Evolutionary conservation across 2,888 invertebrate genomes (phyloP).

Genomic region (Mayetiola destructor): DNA sequence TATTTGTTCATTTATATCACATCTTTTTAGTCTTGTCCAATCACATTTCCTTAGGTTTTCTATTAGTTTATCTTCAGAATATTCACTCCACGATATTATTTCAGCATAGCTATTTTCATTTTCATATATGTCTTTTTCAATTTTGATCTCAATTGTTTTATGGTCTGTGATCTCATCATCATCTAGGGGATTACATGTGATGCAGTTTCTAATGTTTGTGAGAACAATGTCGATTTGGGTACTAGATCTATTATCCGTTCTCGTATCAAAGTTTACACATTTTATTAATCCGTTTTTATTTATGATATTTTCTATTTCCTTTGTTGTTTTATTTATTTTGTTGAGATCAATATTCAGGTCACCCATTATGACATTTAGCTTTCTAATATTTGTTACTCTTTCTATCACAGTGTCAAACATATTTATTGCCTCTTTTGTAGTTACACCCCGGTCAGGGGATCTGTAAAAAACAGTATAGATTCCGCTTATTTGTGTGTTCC

Average conservation of each 20-base stretch:
- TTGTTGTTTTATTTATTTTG: neutral
- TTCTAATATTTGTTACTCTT: no score
- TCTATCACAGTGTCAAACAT: no score
- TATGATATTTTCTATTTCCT: neutral
- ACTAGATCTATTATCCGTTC: neutral
- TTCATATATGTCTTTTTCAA: neutral
- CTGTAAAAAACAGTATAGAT: neutral
- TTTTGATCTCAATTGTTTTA: neutral
- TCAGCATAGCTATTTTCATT: neutral
- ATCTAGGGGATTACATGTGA: neutral
- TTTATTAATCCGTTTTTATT: neutral
- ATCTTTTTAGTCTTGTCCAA: neutral
- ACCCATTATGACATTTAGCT: no score
- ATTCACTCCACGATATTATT: neutral
- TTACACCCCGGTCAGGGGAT: neutral
- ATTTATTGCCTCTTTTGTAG: neutral
- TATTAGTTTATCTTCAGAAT: neutral
- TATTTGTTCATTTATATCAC: neutral
- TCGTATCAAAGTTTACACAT: neutral
- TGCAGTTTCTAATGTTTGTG: neutral
- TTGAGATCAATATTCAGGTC: neutral
- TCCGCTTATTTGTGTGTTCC: neutral
- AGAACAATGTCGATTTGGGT: neutral
- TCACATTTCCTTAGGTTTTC: neutral
- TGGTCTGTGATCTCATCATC: neutral